Base-by-base conservation (phyloP, 2,797 vertebrate species). In the Gouania willdenowi region DNA sequence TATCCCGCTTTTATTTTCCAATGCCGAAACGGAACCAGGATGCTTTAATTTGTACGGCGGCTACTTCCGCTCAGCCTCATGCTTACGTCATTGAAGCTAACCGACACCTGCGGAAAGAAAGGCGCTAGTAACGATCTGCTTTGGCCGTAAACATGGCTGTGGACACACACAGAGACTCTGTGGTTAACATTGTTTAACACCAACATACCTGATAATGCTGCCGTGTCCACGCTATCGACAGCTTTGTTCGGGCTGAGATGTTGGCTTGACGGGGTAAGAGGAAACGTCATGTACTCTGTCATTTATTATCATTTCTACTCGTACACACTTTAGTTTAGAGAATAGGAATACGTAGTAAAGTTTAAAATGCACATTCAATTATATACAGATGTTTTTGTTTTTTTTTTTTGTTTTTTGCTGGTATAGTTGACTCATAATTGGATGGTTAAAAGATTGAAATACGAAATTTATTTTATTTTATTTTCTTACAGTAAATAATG, bases 201-300 rank as follows among this genome's bases (percentile, higher is more conserved):
- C 1, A 24, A 21, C 26, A 24, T 3, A 56, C 25, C 34, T 10
- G 45, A 48, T 36, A 29, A 57, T 71, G 79, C 33, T 23, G 31
- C 14, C 43, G 35, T 4, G 28, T 9, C 25, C 49, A 13, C 47
- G 53, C 12, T 45, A 39, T 11, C 28, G 17, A 19, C 19, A 4
- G 61, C 47, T 54, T 28, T 63, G 8, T 29, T 60, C 71, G 20
- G 77, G 54, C 55, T 67, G 66, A 78, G 42, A 53, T 8, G 62
- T 26, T 60, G 43, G 41, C 50, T 34, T 69, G 65, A 63, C 61
- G 15, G 46, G 75, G 67, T 81, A 41, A 75, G 70, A 65, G 58
- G 55, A 67, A 67, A 50, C 60, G 0, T 33, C n/a, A n/a, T n/a
- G n/a, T n/a, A n/a, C n/a, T n/a, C n/a, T n/a, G n/a, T n/a, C n/a